Evolutionary conservation across 1,140 invertebrate species (phyloP).

Genomic region (Calliopsis andreniformis): DNA sequence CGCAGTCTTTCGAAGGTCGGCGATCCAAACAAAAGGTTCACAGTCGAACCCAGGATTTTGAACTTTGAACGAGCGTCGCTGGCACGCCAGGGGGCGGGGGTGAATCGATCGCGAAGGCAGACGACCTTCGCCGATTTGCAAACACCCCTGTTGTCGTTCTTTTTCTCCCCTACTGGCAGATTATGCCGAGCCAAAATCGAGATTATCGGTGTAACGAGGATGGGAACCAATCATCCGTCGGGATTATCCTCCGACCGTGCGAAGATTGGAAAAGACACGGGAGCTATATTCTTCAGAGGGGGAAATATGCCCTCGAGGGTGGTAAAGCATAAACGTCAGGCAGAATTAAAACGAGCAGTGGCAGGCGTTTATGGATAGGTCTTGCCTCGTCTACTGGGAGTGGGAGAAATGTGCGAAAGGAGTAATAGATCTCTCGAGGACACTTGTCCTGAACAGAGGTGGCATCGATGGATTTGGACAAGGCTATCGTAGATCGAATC

Average conservation of each 20-base stretch:
- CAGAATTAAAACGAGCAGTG: too few species aligned
- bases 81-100: not conserved
- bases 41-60: slow-evolving; percentile 35
- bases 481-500: slow-evolving; percentile 48
- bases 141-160: slow-evolving; percentile 18
- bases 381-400: too few species aligned
- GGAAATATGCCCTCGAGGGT: too few species aligned
- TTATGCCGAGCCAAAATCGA: slow-evolving; percentile 51
- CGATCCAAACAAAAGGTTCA: not conserved
- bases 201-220: slow-evolving; percentile 41
- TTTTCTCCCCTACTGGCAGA: slow-evolving; percentile 8
- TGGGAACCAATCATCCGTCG: slow-evolving; percentile 28
- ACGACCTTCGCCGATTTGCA: slow-evolving; percentile 32
- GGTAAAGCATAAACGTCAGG: too few species aligned
- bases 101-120: slow-evolving; percentile 21
- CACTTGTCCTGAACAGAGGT: not conserved
- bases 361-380: too few species aligned
- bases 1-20: not conserved
- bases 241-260: slow-evolving; percentile 14
- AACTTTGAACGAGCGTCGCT: slow-evolving; percentile 19
- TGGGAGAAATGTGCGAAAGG: not conserved
- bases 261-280: not conserved
- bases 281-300: not conserved
- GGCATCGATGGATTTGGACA: slow-evolving; percentile 55
- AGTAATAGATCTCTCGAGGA: slow-evolving; percentile 26